Percentiles rank a stretch among this genome's conserved stretches.
Evolutionary conservation across 1,140 invertebrate species (phyloP).

Genomic region (Tetragonula clypearis): DNA sequence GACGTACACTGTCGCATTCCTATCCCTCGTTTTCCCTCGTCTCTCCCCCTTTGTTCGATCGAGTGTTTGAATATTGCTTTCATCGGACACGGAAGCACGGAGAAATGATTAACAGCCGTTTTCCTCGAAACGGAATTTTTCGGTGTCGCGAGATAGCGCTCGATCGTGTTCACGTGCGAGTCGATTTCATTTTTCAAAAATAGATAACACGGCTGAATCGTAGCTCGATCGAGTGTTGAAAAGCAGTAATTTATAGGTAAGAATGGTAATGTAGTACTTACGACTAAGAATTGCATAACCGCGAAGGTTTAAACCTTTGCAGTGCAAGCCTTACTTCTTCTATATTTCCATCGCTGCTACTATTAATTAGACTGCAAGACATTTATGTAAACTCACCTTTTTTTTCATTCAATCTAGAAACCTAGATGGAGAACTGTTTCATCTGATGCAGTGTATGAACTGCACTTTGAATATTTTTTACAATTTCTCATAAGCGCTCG

Average conservation of each 20-base stretch:
- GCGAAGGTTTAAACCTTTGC: too few species aligned
- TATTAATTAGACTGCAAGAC: neutral
- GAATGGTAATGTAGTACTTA: neutral
- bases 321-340: too few species aligned
- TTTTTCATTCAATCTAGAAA: neutral
- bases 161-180: neutral
- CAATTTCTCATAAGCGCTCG: neutral
- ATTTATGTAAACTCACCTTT: neutral
- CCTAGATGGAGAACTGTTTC: too few species aligned
- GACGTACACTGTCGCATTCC: neutral
- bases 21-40: too few species aligned
- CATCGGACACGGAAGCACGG: slow-evolving; percentile 30
- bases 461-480: neutral
- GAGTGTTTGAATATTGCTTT: slow-evolving; percentile 12
- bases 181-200: neutral
- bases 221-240: too few species aligned
- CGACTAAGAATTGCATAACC: neutral
- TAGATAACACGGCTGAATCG: too few species aligned
- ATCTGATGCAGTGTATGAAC: too few species aligned
- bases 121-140: neutral
- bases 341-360: too few species aligned
- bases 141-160: neutral
- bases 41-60: neutral
- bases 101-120: neutral
- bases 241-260: too few species aligned